phyloP scores from a whole-genome alignment of 1,140 invertebrate species.

The Philopotamus ludificatus region DNA sequence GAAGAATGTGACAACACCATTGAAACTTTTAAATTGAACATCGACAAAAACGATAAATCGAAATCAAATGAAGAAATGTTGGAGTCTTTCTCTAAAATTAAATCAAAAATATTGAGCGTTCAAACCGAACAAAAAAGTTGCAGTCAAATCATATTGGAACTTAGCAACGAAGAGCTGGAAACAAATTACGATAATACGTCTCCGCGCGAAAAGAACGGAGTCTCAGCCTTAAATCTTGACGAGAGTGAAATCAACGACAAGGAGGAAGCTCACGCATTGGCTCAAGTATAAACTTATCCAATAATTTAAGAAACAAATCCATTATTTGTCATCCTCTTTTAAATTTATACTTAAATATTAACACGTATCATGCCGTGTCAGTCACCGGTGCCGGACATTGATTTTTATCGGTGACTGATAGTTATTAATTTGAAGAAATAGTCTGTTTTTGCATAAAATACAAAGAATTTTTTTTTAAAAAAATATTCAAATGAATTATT shows the following conservation, averaged over 20 bases:
- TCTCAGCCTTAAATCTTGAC: slow-evolving; percentile 41
- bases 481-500: no score
- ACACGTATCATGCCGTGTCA: no score
- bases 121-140: slow-evolving; percentile 33
- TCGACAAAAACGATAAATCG: slow-evolving; percentile 37
- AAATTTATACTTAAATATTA: no score
- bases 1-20: slow-evolving; percentile 60
- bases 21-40: slow-evolving; percentile 50
- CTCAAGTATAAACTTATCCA: no score
- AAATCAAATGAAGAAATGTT: slow-evolving; percentile 59
- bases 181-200: slow-evolving; percentile 42
- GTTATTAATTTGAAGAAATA: no score
- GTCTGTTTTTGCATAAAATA: no score
- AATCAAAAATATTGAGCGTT: slow-evolving; percentile 33
- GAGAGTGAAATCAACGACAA: slow-evolving; percentile 60
- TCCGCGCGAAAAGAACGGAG: slow-evolving; percentile 42
- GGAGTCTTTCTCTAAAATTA: slow-evolving; percentile 43
- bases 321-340: no score
- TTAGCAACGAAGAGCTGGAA: slow-evolving; percentile 28
- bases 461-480: no score
- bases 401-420: no score
- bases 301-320: no score
- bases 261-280: slow-evolving; percentile 64
- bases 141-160: slow-evolving; percentile 31
- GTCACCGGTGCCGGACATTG: no score